These are phyloP conservation scores for Lasioglossum lativentre DNA, from an alignment of 2,888 invertebrate species.

Conservation along the genomic window DNA sequence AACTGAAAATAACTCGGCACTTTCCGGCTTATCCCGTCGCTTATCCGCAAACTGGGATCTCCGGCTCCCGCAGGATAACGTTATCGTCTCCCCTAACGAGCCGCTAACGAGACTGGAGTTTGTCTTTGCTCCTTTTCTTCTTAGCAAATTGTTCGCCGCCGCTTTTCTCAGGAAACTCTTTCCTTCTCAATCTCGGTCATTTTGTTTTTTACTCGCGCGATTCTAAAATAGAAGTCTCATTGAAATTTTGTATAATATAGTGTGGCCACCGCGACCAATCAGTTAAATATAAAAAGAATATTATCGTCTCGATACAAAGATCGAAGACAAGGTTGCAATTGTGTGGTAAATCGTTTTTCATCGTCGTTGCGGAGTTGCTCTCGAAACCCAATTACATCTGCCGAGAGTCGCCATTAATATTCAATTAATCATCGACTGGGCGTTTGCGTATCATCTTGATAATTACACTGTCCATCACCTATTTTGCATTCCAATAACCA, in stretches of 20 bases:
- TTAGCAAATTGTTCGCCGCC: conserved; percentile 31
- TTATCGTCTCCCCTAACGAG: conserved; percentile 64
- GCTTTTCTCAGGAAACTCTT: conserved; percentile 15
- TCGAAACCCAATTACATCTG: conserved; percentile 52
- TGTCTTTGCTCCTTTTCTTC: conserved; percentile 23
- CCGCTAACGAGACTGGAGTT: conserved; percentile 63
- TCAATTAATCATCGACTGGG: conserved; percentile 59
- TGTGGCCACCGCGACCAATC: not conserved
- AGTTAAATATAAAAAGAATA: not conserved
- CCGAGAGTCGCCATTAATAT: conserved; percentile 58
- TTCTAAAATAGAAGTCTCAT: not conserved
- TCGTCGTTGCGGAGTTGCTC: conserved; percentile 31
- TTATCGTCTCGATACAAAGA: not conserved
- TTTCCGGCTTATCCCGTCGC: conserved; percentile 32
- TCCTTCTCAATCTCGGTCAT: not conserved
- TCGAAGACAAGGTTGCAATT: not conserved
- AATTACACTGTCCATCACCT: conserved; percentile 40
- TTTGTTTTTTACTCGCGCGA: not conserved
- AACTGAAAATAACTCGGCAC: conserved; percentile 18
- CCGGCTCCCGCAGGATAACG: conserved; percentile 34
- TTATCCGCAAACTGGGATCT: conserved; percentile 47
- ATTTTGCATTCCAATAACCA: not conserved
- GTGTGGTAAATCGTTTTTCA: conserved; percentile 24
- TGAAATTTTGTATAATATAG: not conserved
- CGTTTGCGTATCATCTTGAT: conserved; percentile 59